Conservation (phyloP, 2,113 vertebrate genomes). For the Atrichornis clamosus region DNA sequence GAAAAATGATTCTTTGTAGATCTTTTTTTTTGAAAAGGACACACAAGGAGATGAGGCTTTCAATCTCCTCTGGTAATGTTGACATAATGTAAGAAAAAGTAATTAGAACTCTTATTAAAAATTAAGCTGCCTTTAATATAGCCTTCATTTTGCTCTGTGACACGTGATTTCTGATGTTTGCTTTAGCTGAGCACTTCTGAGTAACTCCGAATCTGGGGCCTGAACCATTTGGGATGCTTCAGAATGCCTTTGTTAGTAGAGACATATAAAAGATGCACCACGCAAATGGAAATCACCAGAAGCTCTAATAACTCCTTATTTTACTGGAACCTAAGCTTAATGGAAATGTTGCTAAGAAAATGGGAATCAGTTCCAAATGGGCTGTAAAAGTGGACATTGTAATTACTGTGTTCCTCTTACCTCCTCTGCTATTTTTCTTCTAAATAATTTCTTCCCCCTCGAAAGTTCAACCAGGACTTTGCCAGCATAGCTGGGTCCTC, state of each 20-base stretch:
- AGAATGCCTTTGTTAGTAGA: background rate
- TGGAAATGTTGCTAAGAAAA: background rate
- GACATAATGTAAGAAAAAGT: conserved; percentile 18
- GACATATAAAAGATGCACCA: background rate
- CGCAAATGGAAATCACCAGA: conserved; percentile 24
- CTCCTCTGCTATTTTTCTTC: background rate
- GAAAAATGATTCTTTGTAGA: background rate
- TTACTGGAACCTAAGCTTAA: background rate
- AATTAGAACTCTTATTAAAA: conserved; percentile 67
- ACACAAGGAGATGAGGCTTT: background rate
- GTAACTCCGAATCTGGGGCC: conserved; percentile 42
- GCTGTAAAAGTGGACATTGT: background rate
- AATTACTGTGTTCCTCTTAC: background rate
- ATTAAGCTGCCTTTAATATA: conserved; percentile 47
- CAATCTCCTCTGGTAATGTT: background rate
- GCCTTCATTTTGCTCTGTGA: conserved; percentile 42
- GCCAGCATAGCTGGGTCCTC: background rate
- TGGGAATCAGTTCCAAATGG: background rate
- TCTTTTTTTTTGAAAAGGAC: background rate
- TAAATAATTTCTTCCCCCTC: background rate
- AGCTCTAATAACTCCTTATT: background rate
- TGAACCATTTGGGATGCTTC: conserved; percentile 8
- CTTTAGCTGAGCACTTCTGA: conserved; percentile 51
- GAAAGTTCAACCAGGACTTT: background rate
- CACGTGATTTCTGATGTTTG: conserved; percentile 61